Percentiles rank a stretch among this genome's conserved stretches.
phyloP scores from a whole-genome alignment of 2,113 vertebrate genomes.

The Corynorhinus townsendii region DNA sequence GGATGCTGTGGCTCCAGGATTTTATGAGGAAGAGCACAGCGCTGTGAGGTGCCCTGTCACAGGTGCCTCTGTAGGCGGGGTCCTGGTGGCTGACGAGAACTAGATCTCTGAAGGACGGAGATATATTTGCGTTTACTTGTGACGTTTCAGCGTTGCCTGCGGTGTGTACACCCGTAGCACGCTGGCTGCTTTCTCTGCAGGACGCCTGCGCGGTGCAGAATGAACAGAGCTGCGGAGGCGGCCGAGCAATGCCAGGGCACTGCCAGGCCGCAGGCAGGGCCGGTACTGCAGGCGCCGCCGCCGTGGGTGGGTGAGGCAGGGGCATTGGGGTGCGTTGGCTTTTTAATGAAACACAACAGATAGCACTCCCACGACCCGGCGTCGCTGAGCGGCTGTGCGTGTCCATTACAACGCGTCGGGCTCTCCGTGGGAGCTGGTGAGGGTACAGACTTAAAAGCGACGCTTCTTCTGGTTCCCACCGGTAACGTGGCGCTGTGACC shows the following conservation, averaged over 20 bases:
- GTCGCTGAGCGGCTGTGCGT: neutral
- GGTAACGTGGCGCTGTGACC: too few relatives aligned
- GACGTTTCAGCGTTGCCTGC: neutral
- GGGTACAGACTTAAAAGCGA: too few relatives aligned
- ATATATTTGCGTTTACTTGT: neutral
- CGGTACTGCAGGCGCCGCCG: too few relatives aligned
- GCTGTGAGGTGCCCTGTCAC: conserved; percentile 14
- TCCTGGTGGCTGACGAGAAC: neutral
- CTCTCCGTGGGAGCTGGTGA: neutral
- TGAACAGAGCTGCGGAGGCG: neutral
- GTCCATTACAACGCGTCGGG: neutral
- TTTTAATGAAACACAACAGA: neutral
- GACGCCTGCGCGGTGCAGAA: neutral
- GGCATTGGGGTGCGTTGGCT: neutral
- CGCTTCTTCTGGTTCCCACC: neutral
- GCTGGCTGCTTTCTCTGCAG: neutral
- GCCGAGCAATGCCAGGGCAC: neutral
- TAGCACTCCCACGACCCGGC: neutral
- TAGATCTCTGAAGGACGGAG: neutral
- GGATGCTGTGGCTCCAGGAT: conserved; percentile 35
- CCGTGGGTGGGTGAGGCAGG: neutral
- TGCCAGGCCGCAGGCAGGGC: neutral
- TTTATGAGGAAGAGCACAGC: conserved; percentile 15
- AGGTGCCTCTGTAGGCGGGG: neutral
- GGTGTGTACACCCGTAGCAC: neutral